Evolutionary conservation across 1,140 invertebrate species (phyloP).

Genomic region (Orchestia grillus): DNA sequence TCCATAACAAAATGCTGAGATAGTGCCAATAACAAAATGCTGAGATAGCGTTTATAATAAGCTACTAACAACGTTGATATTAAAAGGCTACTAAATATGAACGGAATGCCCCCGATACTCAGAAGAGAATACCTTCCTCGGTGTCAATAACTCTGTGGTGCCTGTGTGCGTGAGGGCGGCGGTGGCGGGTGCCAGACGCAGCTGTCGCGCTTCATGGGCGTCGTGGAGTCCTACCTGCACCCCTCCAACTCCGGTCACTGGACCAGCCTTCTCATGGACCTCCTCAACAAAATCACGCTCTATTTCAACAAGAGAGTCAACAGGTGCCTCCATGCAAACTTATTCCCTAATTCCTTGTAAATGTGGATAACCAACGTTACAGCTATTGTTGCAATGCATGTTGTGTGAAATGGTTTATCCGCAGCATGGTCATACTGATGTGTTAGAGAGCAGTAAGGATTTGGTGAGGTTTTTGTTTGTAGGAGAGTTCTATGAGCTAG

Average conservation of each 20-base stretch:
- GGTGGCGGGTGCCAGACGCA: constrained; percentile 25
- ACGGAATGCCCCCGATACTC: too few species aligned
- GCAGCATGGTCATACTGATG: background rate
- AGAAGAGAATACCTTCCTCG: too few species aligned
- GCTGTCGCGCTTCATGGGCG: constrained; percentile 1
- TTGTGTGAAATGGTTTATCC: background rate
- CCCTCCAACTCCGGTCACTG: constrained; percentile 18
- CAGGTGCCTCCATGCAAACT: background rate
- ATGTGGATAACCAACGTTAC: background rate
- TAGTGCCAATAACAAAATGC: too few species aligned
- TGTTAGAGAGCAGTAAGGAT: background rate
- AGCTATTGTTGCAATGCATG: background rate
- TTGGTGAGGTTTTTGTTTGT: background rate
- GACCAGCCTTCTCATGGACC: background rate
- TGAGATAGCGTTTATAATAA: too few species aligned
- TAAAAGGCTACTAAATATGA: too few species aligned
- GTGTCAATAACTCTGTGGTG: background rate
- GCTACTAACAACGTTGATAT: too few species aligned
- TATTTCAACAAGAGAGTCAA: constrained; percentile 28
- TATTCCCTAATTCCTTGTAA: background rate
- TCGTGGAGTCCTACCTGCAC: constrained; percentile 23
- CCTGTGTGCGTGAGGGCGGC: background rate
- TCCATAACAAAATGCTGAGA: too few species aligned
- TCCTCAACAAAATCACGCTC: background rate
- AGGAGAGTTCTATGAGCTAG: too few species aligned